Percentiles rank a stretch among this genome's conserved stretches.
Evolutionary conservation across 2,888 invertebrate genomes (phyloP).

Genomic region (Amitus sp.): DNA sequence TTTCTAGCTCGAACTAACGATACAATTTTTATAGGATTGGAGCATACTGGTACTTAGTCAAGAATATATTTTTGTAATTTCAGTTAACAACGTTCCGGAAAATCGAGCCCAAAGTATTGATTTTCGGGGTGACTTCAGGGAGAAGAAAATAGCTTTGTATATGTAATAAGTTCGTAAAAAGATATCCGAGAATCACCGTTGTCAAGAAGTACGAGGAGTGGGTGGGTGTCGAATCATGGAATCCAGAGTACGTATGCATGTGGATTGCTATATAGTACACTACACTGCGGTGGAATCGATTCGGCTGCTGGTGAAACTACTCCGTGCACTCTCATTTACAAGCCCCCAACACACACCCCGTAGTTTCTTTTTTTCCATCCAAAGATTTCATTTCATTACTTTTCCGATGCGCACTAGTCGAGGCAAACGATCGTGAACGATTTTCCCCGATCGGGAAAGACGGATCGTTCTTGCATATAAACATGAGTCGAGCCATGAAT

Average conservation of each 20-base stretch:
- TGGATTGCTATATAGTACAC: constrained; percentile 54
- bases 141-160: constrained; percentile 1
- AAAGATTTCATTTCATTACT: no score
- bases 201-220: not conserved
- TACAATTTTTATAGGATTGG: no score
- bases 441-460: no score
- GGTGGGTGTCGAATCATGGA: constrained; percentile 15
- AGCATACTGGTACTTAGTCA: no score
- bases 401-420: no score
- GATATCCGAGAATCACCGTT: constrained; percentile 31
- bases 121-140: not conserved
- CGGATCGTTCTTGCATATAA: no score
- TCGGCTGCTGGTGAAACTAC: constrained; percentile 55
- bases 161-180: constrained; percentile 17
- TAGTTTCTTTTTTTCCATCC: no score
- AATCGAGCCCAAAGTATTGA: not conserved
- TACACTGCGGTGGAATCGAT: constrained; percentile 62
- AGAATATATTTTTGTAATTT: no score
- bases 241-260: constrained; percentile 55
- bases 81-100: no score
- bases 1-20: no score
- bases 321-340: constrained; percentile 37
- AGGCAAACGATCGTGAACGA: no score
- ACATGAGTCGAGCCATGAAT: no score
- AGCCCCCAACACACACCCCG: constrained; percentile 29